Conservation (phyloP, 2,797 vertebrate genomes). For the Fistularia tabacaria region DNA sequence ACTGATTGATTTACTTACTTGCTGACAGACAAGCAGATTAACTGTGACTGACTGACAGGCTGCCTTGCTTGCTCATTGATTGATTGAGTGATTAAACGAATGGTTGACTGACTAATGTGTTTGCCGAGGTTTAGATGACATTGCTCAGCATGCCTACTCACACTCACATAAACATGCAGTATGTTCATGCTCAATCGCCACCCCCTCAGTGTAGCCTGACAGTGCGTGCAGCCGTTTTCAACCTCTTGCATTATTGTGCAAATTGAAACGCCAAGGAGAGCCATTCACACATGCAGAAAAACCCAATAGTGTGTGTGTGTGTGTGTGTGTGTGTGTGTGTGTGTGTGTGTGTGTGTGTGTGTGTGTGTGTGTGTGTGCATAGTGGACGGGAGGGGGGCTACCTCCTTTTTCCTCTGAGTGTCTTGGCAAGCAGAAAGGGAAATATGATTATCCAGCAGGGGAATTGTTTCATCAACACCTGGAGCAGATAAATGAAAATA, state of each 20-base stretch:
- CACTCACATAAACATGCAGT: slow-evolving; percentile 12
- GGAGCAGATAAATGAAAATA: slow-evolving; percentile 70
- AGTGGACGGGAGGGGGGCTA: neutral
- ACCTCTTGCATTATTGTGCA: slow-evolving; percentile 65
- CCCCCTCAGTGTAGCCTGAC: slow-evolving; percentile 37
- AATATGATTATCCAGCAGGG: slow-evolving; percentile 72
- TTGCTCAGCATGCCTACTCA: slow-evolving; percentile 6
- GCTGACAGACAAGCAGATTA: neutral
- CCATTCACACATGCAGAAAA: slow-evolving; percentile 39
- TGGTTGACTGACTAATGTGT: slow-evolving; percentile 5
- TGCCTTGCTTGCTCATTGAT: slow-evolving; percentile 7
- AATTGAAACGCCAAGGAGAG: slow-evolving; percentile 60
- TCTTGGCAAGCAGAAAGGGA: slow-evolving; percentile 58
- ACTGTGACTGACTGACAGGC: slow-evolving; percentile 5
- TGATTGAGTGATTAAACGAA: slow-evolving; percentile 23
- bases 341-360: neutral
- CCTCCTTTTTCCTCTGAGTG: slow-evolving; percentile 42
- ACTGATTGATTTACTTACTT: neutral
- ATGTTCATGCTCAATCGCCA: slow-evolving; percentile 16
- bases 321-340: too few relatives aligned
- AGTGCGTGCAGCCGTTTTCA: slow-evolving; percentile 47
- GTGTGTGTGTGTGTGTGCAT: slow-evolving; percentile 8
- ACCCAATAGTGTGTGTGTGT: slow-evolving; percentile 11
- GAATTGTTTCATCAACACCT: slow-evolving; percentile 77
- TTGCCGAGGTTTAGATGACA: slow-evolving; percentile 14